Evolutionary conservation across 2,113 vertebrate genomes (phyloP).

Genomic region (Colinus virginianus): DNA sequence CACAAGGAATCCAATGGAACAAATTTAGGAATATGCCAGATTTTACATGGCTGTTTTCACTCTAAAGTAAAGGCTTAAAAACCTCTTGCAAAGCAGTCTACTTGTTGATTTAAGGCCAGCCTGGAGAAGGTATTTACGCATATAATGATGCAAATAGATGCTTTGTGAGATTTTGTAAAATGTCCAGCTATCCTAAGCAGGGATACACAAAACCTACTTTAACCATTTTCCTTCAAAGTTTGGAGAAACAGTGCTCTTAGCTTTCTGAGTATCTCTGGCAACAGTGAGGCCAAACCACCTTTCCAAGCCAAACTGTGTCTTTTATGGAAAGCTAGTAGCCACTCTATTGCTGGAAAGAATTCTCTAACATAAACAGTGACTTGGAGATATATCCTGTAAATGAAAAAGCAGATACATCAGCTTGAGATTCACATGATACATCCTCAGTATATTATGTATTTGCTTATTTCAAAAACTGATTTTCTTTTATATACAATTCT

Average conservation of each 20-base stretch:
- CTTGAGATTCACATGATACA: not conserved
- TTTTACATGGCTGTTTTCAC: not conserved
- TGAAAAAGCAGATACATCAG: not conserved
- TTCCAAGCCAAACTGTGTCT: not conserved
- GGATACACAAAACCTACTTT: not conserved
- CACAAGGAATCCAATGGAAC: not conserved
- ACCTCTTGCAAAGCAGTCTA: not conserved
- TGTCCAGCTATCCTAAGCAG: not conserved
- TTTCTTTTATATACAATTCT: not conserved
- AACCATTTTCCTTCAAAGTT: not conserved
- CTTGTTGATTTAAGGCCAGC: not conserved
- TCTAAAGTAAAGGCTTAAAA: not conserved
- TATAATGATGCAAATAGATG: not conserved
- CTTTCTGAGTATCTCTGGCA: slow-evolving; percentile 1
- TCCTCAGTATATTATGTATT: not conserved
- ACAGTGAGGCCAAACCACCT: not conserved
- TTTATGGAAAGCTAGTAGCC: not conserved
- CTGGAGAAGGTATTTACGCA: not conserved
- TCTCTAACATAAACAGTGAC: not conserved
- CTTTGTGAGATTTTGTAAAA: not conserved
- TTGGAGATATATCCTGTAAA: not conserved
- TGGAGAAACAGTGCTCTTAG: not conserved
- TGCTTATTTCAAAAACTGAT: not conserved
- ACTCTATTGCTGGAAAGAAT: not conserved
- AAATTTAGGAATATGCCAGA: not conserved